Percentiles rank a stretch among this genome's conserved stretches.
Evolutionary conservation across 2,113 vertebrate genomes (phyloP).

Genomic region (Rhinichthys klamathensis): DNA sequence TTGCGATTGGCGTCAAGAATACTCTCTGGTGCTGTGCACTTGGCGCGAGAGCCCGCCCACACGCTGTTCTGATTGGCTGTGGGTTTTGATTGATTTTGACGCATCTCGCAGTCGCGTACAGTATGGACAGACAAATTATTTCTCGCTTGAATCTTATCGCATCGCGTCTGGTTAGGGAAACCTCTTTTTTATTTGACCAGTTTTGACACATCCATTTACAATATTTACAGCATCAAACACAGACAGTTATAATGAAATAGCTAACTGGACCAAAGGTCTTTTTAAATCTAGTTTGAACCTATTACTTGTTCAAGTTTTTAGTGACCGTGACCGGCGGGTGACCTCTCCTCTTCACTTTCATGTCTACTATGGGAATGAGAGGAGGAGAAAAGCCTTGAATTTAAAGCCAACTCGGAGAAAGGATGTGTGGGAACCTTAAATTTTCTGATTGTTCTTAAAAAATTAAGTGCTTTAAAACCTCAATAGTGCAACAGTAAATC

Average conservation of each 20-base stretch:
- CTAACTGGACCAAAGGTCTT: neutral
- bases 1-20: no score
- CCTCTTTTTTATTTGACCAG: neutral
- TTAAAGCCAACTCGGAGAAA: neutral
- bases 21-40: no score
- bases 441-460: neutral
- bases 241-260: neutral
- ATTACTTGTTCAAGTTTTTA: conserved; percentile 2
- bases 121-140: no score
- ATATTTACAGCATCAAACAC: neutral
- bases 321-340: neutral
- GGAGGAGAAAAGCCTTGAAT: conserved; percentile 15
- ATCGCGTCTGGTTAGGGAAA: neutral
- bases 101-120: no score
- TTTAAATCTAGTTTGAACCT: neutral
- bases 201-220: neutral
- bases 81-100: no score
- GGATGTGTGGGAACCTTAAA: conserved; percentile 27
- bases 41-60: no score
- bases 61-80: no score
- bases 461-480: neutral
- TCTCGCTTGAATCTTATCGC: no score
- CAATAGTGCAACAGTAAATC: neutral
- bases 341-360: conserved; percentile 22
- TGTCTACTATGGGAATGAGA: conserved; percentile 36